A percentile compares a stretch with the other conserved stretches of the same genome.
phyloP scores from a whole-genome alignment of 2,888 invertebrate genomes.

The Hermodice carunculata region DNA sequence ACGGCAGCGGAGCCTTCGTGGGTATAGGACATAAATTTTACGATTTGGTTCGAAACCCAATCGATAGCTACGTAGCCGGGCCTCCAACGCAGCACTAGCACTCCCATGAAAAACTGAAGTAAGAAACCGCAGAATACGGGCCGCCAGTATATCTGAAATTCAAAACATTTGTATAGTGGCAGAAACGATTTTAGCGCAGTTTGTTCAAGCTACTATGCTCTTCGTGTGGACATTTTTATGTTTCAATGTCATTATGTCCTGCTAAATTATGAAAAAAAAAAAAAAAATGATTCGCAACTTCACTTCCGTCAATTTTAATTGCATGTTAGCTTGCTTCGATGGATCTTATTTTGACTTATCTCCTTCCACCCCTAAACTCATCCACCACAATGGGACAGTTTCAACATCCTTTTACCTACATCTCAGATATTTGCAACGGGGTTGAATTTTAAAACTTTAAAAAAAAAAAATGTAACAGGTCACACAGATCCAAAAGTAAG shows the following conservation, averaged over 20 bases:
- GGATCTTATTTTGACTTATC: too few species aligned
- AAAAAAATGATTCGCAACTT: not conserved
- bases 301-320: too few species aligned
- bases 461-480: too few species aligned
- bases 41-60: conserved; percentile 78
- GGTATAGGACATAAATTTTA: conserved; percentile 84
- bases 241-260: not conserved
- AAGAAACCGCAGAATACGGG: conserved; percentile 84
- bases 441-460: too few species aligned
- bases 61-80: conserved; percentile 80
- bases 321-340: too few species aligned
- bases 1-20: conserved; percentile 86
- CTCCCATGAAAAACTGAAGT: conserved; percentile 86
- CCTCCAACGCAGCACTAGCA: conserved; percentile 87
- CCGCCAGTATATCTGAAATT: conserved; percentile 74
- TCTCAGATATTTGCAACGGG: too few species aligned
- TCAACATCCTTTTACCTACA: too few species aligned
- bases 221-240: not conserved
- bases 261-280: not conserved
- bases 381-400: too few species aligned
- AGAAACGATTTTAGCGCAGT: too few species aligned
- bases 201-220: too few species aligned
- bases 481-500: too few species aligned
- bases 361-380: too few species aligned
- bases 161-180: not conserved